Evolutionary conservation across 2,797 vertebrate genomes (phyloP).

Genomic region (Eurystomus glaucurus): DNA sequence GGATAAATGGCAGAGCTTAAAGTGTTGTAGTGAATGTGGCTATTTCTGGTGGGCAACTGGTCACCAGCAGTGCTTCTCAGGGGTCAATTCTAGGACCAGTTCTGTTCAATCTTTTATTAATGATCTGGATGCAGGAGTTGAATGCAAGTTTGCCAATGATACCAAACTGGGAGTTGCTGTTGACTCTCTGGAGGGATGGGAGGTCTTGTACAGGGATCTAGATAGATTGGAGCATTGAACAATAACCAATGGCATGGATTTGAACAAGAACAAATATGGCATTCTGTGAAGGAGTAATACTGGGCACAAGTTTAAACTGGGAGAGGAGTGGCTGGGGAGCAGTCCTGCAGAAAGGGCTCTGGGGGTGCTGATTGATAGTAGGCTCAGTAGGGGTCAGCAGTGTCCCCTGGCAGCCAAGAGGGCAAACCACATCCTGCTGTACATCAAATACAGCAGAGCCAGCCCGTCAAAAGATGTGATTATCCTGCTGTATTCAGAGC

Average conservation of each 20-base stretch:
- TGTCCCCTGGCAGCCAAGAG: no score
- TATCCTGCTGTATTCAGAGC: background rate
- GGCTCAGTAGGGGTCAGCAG: no score
- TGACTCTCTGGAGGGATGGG: background rate
- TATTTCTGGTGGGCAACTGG: background rate
- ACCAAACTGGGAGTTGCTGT: background rate
- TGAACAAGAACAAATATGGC: background rate
- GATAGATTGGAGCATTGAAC: background rate
- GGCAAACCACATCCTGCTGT: background rate
- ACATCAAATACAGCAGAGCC: background rate
- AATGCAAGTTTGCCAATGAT: background rate
- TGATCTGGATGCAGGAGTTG: background rate
- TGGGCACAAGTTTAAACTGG: background rate
- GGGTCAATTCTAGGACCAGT: background rate
- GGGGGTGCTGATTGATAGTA: no score
- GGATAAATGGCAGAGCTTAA: background rate
- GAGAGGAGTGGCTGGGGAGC: background rate
- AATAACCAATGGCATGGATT: background rate
- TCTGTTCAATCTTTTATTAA: background rate
- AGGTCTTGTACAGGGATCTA: background rate
- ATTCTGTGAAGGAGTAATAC: background rate
- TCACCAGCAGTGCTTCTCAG: background rate
- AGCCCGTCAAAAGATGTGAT: background rate
- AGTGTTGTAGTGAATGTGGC: background rate
- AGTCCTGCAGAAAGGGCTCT: background rate